Percentiles rank a stretch among this genome's conserved stretches.
Conservation (phyloP, 64 coral and sea anemone species). For the Anthopleura sola region DNA sequence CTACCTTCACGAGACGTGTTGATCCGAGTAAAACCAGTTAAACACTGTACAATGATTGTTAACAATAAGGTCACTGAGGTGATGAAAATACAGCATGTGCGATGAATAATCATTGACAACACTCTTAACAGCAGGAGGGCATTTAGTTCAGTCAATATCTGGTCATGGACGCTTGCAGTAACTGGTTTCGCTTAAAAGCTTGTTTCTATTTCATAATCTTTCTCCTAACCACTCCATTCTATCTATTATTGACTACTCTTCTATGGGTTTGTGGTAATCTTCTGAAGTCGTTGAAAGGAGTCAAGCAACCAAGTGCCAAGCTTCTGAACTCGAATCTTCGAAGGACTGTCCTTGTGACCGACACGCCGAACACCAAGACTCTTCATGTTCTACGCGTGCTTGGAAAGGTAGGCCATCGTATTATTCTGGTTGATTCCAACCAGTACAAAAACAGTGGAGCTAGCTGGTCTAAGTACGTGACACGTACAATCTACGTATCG, state of each 20-base stretch:
- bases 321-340: conserved; percentile 1
- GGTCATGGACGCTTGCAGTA: neutral
- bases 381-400: conserved; percentile 29
- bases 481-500: conserved; percentile 30
- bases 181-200: conserved; percentile 14
- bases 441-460: conserved; percentile 34
- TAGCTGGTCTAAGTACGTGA: conserved; percentile 35
- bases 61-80: too few species aligned
- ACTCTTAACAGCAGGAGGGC: too few species aligned
- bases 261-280: neutral
- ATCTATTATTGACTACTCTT: neutral
- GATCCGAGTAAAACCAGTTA: too few species aligned
- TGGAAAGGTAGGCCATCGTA: conserved; percentile 45
- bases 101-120: too few species aligned
- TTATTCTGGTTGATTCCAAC: conserved; percentile 35
- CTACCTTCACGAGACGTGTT: too few species aligned
- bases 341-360: conserved; percentile 45
- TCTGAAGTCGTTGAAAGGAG: neutral
- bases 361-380: conserved; percentile 23
- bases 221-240: neutral
- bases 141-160: too few species aligned
- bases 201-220: conserved; percentile 3
- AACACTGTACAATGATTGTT: too few species aligned
- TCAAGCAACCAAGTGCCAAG: neutral
- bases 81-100: too few species aligned